A percentile compares a stretch with the other conserved stretches of the same genome.
Conservation (phyloP, 2,797 vertebrate genomes). For the Cynopterus sphinx region DNA sequence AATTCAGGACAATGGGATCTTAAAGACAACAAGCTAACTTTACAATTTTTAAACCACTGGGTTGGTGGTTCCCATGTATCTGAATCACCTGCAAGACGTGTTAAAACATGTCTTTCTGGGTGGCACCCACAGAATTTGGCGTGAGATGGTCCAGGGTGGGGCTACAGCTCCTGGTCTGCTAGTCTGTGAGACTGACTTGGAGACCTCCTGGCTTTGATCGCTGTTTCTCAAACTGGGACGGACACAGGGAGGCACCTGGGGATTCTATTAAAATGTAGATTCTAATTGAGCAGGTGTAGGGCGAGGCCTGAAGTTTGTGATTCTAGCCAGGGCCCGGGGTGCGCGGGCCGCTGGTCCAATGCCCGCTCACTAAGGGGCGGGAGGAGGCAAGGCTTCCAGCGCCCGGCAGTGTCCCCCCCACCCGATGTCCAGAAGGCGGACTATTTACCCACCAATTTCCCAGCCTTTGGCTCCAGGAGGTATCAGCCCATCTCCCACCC, state of each 20-base stretch:
- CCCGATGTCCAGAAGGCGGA: neutral
- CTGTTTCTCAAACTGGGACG: neutral
- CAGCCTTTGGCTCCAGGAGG: rapidly evolving
- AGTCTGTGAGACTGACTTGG: neutral
- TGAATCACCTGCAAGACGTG: neutral
- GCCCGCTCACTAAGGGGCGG: neutral
- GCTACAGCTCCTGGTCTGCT: neutral
- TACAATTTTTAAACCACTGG: neutral
- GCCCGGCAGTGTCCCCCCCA: rapidly evolving
- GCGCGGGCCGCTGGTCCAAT: neutral
- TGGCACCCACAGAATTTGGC: neutral
- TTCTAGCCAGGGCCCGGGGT: rapidly evolving
- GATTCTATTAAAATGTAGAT: neutral
- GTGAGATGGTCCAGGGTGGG: neutral
- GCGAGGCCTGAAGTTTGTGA: neutral
- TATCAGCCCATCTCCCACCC: neutral
- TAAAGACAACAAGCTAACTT: neutral
- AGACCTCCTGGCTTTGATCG: neutral
- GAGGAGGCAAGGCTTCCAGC: neutral
- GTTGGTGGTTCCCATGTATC: neutral
- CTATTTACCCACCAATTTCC: neutral
- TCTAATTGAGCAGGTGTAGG: neutral
- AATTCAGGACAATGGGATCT: neutral
- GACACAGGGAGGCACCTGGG: neutral
- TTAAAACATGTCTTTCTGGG: neutral